Evolutionary conservation across 2,113 vertebrate genomes (phyloP), one percentile per base, ranked within the genome.

Genomic region (Petroica traversi): DNA sequence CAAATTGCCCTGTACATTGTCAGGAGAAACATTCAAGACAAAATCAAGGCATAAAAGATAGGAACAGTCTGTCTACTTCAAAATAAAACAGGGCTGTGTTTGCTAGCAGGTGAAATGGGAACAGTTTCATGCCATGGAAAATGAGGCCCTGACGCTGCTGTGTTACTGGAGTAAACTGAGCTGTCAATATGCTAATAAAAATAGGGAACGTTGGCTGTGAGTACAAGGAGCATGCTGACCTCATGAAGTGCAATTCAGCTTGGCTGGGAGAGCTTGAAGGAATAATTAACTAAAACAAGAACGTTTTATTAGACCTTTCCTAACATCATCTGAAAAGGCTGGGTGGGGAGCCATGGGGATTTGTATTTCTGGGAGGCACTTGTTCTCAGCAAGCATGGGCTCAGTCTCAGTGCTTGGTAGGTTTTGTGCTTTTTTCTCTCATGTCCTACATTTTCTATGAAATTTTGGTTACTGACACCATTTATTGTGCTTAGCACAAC

Each of bases 221-320:
- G 75, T 57, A 88, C 72, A 78, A 75, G 90, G 93, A 93, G 48
- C 67, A 46, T 34, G 57, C 46, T 93, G 96, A 96, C 85, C 95
- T 94, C 68, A 33, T 33, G 46, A 67, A 88, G 11, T 24, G 28
- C 64, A 88, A 8, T 34, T 88, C 67, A 77, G 54, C 58, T 92
- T 76, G 55, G 34, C 67, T 74, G 68, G 55, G 43, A 88, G 72
- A 90, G 51, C 46, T 71, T 54, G 46, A 77, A 93, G 68, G 64
- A 90, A 93, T 91, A 29, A 94, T 93, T 94, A 96, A 95, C 82
- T 84, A 36, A 90, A 92, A 5, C 67, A 80, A 67, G 49, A 90
- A 66, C 0, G 0, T 58, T 91, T 93, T 81, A 83, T 92, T 73
- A 77, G 72, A 49, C 43, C 41, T 92, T 62, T 92, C 43, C 33